Evolutionary conservation across 1,140 invertebrate species (phyloP).

Genomic region (Ceratina japonica): DNA sequence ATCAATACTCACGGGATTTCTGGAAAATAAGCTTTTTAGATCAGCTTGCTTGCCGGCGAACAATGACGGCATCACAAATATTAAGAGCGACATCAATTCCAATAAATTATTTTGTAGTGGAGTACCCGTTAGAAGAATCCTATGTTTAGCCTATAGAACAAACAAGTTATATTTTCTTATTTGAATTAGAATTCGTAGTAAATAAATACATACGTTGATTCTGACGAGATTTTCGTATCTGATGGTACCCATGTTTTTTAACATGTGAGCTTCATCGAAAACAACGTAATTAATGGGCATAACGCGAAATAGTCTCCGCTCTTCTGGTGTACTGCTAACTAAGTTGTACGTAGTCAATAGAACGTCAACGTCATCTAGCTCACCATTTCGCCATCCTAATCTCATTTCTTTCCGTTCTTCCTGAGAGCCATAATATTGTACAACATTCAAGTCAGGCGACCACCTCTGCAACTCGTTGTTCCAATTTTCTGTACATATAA

Average conservation of each 20-base stretch:
- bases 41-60: conserved; percentile 94
- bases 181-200: background rate
- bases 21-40: conserved; percentile 92
- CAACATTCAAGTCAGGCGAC: conserved; percentile 90
- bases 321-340: conserved; percentile 90
- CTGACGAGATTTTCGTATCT: conserved; percentile 93
- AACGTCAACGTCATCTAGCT: conserved; percentile 89
- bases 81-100: conserved; percentile 96
- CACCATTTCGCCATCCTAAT: conserved; percentile 87
- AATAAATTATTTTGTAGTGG: conserved; percentile 97
- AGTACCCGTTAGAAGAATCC: conserved; percentile 94
- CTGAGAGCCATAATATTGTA: conserved; percentile 93
- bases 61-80: conserved; percentile 97
- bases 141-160: conserved; percentile 85
- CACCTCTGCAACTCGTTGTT: conserved; percentile 89
- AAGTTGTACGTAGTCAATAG: conserved; percentile 94
- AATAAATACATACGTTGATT: conserved; percentile 85
- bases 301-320: conserved; percentile 93
- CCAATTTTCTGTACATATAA: conserved; percentile 83
- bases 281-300: conserved; percentile 94
- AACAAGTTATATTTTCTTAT: conserved; percentile 34
- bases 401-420: conserved; percentile 90
- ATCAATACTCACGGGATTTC: conserved; percentile 80
- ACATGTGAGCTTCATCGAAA: conserved; percentile 98
- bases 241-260: conserved; percentile 97